Evolutionary conservation across 2,797 vertebrate species (phyloP).

Genomic region (Holocentrus rufus): DNA sequence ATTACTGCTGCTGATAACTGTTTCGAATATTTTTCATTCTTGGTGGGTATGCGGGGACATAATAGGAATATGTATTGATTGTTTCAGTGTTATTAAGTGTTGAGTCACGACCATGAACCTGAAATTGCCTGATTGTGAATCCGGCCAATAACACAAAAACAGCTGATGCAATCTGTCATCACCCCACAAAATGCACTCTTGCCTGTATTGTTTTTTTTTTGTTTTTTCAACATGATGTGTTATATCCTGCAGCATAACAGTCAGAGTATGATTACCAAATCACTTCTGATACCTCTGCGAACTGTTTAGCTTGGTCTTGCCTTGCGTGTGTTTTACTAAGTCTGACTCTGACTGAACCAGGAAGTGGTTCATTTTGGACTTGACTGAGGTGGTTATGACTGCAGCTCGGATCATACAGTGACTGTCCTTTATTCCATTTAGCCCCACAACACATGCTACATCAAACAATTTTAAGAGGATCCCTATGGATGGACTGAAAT

Average conservation of each 20-base stretch:
- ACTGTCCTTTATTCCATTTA: neutral
- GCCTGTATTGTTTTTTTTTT: no score
- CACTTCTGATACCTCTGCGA: no score
- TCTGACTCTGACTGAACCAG: neutral
- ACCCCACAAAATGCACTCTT: no score
- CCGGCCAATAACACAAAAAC: neutral
- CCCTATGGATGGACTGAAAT: no score
- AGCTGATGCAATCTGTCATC: no score
- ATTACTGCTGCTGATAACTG: neutral
- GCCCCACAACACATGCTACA: neutral
- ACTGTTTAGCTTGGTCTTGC: neutral
- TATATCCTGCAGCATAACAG: no score
- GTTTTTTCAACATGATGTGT: no score
- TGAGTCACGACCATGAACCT: slow-evolving; percentile 27
- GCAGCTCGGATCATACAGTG: neutral
- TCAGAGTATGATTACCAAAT: no score
- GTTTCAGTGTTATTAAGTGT: no score
- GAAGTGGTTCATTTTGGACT: neutral
- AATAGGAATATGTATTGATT: no score
- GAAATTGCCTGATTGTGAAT: slow-evolving; percentile 54
- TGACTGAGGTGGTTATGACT: neutral
- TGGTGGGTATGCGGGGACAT: no score
- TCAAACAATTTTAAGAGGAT: neutral
- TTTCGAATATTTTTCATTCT: no score
- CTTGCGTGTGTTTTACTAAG: neutral